These are phyloP conservation scores for Enteromius radiatus DNA, from an alignment of 2,797 vertebrate genomes.

Conservation along the genomic window DNA sequence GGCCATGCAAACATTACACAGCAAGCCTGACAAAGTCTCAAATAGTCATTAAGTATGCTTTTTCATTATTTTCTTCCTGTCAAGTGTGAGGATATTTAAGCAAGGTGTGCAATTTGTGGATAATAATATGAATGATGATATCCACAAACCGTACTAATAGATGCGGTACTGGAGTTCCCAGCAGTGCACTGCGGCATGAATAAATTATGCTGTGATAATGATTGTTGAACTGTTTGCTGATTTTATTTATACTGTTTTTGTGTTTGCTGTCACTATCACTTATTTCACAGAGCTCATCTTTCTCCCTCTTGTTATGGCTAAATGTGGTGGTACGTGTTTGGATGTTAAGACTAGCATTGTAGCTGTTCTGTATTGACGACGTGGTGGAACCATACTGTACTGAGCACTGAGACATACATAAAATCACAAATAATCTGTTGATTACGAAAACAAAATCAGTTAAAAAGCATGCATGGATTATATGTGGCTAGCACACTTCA, in stretches of 20 bases:
- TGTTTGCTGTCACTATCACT: conserved; percentile 15
- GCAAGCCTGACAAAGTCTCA: background rate
- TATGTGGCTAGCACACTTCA: background rate
- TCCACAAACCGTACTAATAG: conserved; percentile 2
- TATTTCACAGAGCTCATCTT: conserved; percentile 2
- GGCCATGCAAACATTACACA: background rate
- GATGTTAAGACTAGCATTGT: background rate
- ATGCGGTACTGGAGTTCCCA: background rate
- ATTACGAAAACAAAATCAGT: background rate
- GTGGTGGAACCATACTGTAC: background rate
- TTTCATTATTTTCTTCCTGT: conserved; percentile 20
- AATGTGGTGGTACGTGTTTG: background rate
- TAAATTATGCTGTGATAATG: conserved; percentile 22
- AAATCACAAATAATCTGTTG: background rate
- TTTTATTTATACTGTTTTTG: conserved; percentile 19
- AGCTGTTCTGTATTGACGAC: background rate
- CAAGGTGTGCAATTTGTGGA: conserved; percentile 31
- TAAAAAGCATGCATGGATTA: background rate
- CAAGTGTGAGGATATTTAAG: conserved; percentile 23
- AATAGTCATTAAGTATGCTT: conserved; percentile 7
- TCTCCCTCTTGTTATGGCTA: background rate
- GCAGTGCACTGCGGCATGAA: conserved; percentile 18
- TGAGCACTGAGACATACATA: background rate
- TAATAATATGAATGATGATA: background rate
- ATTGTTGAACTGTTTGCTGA: conserved; percentile 21